Base-by-base conservation (phyloP, 2,888 invertebrate genomes). In the Mesorhabditis sp. region DNA sequence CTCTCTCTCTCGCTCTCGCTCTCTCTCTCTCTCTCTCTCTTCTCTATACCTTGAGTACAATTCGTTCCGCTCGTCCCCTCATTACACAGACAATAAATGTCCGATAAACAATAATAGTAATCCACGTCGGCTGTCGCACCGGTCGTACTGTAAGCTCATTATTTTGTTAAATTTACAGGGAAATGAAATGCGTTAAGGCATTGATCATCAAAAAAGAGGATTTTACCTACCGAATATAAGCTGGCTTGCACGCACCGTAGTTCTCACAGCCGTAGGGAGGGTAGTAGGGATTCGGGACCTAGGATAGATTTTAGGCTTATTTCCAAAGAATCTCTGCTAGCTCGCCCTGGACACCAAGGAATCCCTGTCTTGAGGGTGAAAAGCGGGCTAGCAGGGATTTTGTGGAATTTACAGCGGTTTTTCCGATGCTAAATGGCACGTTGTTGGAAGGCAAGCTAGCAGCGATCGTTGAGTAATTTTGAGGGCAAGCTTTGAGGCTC, bases 31-130 rank as follows among this genome's bases (percentile, higher is more conserved):
- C 58, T 13, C 58, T 50, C 58, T n/a, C 10, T 10, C 58, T 13
- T 50, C n/a, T 50, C 10, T 13, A 0, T 13, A 50, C 58, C 58
- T 50, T 50, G 58, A 13, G 58, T 50, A 50, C 58, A 50, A 50
- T 50, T 50, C 7, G 7, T n/a, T 10, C 58, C 58, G n/a, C 10
- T 13, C 10, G 58, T 50, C n/a, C 58, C 58, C 7, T 50, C n/a
- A 50, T 50, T 50, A n/a, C 58, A 50, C 2, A 50, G 58, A 2
- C 58, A 50, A 50, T 50, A 50, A n/a, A 50, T 50, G 10, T 10
- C 7, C 58, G 58, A 50, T n/a, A n/a, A 13, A n/a, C 58, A 50
- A 50, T 50, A 50, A n/a, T 50, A 50, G 58, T 50, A 50, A 50
- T 50, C 58, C n/a, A n/a, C n/a, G 7, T 10, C 7, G 10, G 58